Conservation (phyloP, 2,888 invertebrate species). For the Deilephila elpenor region DNA sequence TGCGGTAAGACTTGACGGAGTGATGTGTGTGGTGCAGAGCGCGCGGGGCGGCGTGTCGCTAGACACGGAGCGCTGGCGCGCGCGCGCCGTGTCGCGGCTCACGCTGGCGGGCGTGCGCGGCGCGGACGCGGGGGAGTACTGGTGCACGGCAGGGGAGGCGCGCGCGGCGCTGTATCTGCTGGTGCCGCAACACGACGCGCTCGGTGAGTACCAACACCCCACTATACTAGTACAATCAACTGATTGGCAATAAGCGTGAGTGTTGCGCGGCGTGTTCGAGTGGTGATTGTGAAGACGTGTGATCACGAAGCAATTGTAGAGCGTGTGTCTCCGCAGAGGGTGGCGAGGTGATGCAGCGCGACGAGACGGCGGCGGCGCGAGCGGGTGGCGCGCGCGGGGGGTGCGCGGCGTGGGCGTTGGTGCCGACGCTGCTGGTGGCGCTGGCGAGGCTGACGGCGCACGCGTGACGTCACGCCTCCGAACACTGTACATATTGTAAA, state of each 20-base stretch:
- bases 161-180: slow-evolving; percentile 40
- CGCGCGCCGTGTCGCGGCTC: slow-evolving; percentile 86
- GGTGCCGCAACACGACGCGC: slow-evolving; percentile 34
- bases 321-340: slow-evolving; percentile 41
- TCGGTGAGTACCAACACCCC: slow-evolving; percentile 8
- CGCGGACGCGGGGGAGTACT: slow-evolving; percentile 75
- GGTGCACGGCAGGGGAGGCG: slow-evolving; percentile 45
- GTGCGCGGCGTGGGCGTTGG: slow-evolving; percentile 21
- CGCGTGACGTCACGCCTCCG: background rate
- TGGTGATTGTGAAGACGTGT: too few relatives aligned
- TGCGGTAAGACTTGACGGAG: background rate
- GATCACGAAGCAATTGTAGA: too few relatives aligned
- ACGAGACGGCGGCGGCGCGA: slow-evolving; percentile 59
- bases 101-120: slow-evolving; percentile 81
- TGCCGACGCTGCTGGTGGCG: slow-evolving; percentile 30
- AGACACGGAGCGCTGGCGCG: slow-evolving; percentile 86
- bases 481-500: slow-evolving; percentile 23
- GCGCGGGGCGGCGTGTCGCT: slow-evolving; percentile 84
- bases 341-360: slow-evolving; percentile 87
- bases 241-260: too few relatives aligned
- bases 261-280: background rate
- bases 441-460: slow-evolving; percentile 30
- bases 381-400: slow-evolving; percentile 32
- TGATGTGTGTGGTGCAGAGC: slow-evolving; percentile 41
- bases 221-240: background rate